Evolutionary conservation across 1,140 invertebrate genomes (phyloP), one percentile per base, ranked within the genome.

Genomic region (Drosophila pseudoananassae): DNA sequence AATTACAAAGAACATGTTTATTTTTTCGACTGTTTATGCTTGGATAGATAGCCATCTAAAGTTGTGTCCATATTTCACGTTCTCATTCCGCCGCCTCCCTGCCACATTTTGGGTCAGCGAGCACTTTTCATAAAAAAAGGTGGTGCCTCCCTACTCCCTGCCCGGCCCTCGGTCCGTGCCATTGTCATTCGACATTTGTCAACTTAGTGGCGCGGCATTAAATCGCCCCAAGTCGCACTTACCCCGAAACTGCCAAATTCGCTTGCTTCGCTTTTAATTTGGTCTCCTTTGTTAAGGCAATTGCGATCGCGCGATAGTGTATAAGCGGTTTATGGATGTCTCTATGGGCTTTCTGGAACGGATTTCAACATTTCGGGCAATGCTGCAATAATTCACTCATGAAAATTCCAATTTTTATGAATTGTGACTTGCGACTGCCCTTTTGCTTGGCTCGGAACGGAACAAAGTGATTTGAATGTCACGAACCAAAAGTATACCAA

Each of bases 381-480:
- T 65, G 59, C 15, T 64, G 63, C 63, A 64, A 66, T 66, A 64
- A 51, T 10, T 64, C 63, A 43, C 14, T 51, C 17, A 33, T 46
- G 65, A 49, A 29, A 47, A 68, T 38, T 55, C 61, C 65, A 69
- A 70, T 69, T 69, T 69, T n/a, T n/a, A n/a, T n/a, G n/a, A n/a
- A n/a, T n/a, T 31, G 20, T 25, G 45, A 56, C 17, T 47, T n/a
- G 46, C 15, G 38, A 29, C 65, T 69, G 81, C 80, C 81, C 82
- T 84, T 83, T 80, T 76, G 69, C 59, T 47, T 57, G 59, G 46
- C 45, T 57, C 17, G 33, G 47, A 65, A 74, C 72, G 23, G 23
- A 27, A 75, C 73, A 20, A 68, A 69, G 7, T 60, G 73, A 85
- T 87, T 85, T 81, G 69, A 85, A 81, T 85, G 82, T 85, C 82